Evolutionary conservation across 2,888 invertebrate species (phyloP).

Genomic region (Hydraecia micacea): DNA sequence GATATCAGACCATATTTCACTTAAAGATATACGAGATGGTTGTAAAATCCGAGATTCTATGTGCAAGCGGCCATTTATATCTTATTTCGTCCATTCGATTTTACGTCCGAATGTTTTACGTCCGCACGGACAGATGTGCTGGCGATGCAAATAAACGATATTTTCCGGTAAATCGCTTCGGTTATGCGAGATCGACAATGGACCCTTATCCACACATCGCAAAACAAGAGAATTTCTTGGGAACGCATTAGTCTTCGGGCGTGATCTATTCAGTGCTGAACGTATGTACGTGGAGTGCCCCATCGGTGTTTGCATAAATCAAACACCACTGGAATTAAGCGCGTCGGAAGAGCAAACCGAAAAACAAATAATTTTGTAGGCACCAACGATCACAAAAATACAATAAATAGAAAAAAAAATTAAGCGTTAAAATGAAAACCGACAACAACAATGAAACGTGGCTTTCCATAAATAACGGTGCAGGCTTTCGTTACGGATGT

Average conservation of each 20-base stretch:
- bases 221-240: constrained; percentile 79
- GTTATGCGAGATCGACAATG: constrained; percentile 77
- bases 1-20: constrained; percentile 80
- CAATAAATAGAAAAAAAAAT: constrained; percentile 84
- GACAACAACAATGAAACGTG: constrained; percentile 88
- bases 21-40: constrained; percentile 79
- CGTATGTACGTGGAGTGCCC: constrained; percentile 70
- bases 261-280: constrained; percentile 73
- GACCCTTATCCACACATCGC: constrained; percentile 78
- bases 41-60: constrained; percentile 83
- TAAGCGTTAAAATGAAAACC: constrained; percentile 87
- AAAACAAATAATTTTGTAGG: constrained; percentile 84
- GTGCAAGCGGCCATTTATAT: constrained; percentile 82
- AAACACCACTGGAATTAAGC: constrained; percentile 78
- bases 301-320: constrained; percentile 76
- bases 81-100: constrained; percentile 84
- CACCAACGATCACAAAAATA: constrained; percentile 77
- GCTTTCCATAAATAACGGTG: constrained; percentile 88
- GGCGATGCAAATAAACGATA: constrained; percentile 85
- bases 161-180: constrained; percentile 82
- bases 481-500: constrained; percentile 88
- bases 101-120: constrained; percentile 83
- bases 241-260: constrained; percentile 76
- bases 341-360: constrained; percentile 79
- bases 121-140: constrained; percentile 78